phyloP scores from a whole-genome alignment of 2,797 vertebrate species.

The Tamandua tetradactyla region DNA sequence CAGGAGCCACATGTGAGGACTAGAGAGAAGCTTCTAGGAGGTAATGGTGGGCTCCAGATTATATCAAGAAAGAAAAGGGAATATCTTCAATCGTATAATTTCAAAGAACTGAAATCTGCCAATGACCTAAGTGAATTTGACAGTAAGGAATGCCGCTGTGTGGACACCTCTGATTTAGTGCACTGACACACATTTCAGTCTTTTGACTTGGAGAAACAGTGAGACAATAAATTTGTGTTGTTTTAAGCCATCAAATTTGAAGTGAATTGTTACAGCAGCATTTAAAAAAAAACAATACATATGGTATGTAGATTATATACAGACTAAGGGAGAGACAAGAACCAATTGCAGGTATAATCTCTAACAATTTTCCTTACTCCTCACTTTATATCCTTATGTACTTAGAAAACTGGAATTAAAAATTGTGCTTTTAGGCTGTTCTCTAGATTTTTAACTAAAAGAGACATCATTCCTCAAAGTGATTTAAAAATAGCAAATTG shows the following conservation, averaged over 20 bases:
- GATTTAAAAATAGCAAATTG: slow-evolving; percentile 7
- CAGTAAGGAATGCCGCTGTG: neutral
- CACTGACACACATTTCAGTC: neutral
- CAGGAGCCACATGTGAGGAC: neutral
- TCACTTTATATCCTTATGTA: neutral
- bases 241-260: neutral
- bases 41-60: neutral
- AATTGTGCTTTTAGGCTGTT: neutral
- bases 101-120: neutral
- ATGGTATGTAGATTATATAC: neutral
- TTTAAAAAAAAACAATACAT: neutral
- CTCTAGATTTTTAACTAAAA: slow-evolving; percentile 15
- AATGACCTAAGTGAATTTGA: no score
- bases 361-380: neutral
- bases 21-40: neutral
- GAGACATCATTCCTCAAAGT: neutral
- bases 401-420: neutral
- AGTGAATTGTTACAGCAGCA: neutral
- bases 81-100: neutral
- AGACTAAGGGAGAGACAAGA: neutral
- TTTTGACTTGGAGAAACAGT: neutral
- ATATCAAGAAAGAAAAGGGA: neutral
- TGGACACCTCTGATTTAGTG: neutral
- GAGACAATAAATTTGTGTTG: neutral
- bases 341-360: neutral